A percentile compares a stretch with the other conserved stretches of the same genome.
These are phyloP conservation scores for Rhinichthys osculus DNA, from an alignment of 2,797 vertebrate species.

Conservation along the genomic window DNA sequence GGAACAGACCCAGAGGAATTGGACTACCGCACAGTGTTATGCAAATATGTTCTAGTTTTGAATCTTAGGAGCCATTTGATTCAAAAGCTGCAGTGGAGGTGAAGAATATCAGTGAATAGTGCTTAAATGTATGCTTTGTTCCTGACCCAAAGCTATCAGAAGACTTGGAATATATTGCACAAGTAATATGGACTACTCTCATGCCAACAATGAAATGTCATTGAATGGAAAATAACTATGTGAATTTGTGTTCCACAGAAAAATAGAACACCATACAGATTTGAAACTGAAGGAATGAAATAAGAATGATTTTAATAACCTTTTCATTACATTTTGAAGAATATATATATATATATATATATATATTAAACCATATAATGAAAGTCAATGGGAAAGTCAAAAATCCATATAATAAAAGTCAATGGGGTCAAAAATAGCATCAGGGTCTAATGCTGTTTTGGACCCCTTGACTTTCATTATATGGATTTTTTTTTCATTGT, in stretches of 20 bases:
- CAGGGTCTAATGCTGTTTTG: too few species aligned
- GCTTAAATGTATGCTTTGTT: slow-evolving; percentile 3
- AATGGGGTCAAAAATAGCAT: neutral
- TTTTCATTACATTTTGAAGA: too few species aligned
- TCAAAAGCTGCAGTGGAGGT: slow-evolving; percentile 15
- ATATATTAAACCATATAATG: too few species aligned
- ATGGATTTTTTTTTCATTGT: neutral
- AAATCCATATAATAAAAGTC: too few species aligned
- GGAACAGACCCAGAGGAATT: neutral
- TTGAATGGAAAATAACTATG: neutral
- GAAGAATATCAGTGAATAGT: neutral
- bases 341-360: too few species aligned
- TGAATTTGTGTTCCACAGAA: neutral
- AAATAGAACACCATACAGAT: neutral
- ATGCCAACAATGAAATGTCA: neutral
- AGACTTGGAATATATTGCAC: neutral
- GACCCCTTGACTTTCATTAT: too few species aligned
- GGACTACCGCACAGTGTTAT: slow-evolving; percentile 1
- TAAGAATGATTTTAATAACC: too few species aligned
- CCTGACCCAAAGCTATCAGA: neutral
- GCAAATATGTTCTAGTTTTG: slow-evolving; percentile 29
- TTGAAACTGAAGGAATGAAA: neutral
- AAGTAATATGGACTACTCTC: neutral
- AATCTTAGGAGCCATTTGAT: neutral
- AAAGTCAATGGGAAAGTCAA: too few species aligned